Evolutionary conservation across 2,888 invertebrate species (phyloP).

Genomic region (Nipponacmea schrenckii): DNA sequence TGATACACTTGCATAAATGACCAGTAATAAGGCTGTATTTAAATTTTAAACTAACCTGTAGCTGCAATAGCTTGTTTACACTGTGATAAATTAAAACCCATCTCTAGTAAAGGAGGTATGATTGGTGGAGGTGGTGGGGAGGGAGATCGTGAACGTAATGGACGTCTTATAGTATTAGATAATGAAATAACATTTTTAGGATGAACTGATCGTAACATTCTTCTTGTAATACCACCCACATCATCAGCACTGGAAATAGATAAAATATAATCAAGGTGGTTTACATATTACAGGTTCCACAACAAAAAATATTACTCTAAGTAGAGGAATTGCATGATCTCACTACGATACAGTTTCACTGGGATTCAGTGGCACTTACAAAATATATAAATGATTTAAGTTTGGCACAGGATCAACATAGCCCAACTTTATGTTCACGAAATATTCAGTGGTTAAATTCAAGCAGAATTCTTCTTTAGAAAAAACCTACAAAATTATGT

Average conservation of each 20-base stretch:
- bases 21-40: too few relatives aligned
- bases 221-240: conserved; percentile 36
- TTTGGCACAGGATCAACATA: too few relatives aligned
- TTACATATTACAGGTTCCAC: not conserved
- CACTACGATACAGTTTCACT: too few relatives aligned
- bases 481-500: too few relatives aligned
- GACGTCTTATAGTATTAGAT: conserved; percentile 32
- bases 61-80: conserved; percentile 73
- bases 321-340: not conserved
- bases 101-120: conserved; percentile 73
- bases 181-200: conserved; percentile 24
- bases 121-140: conserved; percentile 70
- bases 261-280: not conserved
- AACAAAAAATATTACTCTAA: not conserved
- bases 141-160: conserved; percentile 46
- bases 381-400: too few relatives aligned
- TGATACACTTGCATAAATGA: too few relatives aligned
- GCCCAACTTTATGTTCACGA: too few relatives aligned
- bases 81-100: conserved; percentile 74
- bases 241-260: conserved; percentile 35
- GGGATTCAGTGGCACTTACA: too few relatives aligned
- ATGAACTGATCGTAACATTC: conserved; percentile 34
- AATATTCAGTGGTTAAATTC: too few relatives aligned
- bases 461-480: too few relatives aligned
- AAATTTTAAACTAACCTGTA: conserved; percentile 69